A percentile compares a stretch with the other conserved stretches of the same genome.
Evolutionary conservation across 2,888 invertebrate species (phyloP).

Genomic region (Callimorpha dominula): DNA sequence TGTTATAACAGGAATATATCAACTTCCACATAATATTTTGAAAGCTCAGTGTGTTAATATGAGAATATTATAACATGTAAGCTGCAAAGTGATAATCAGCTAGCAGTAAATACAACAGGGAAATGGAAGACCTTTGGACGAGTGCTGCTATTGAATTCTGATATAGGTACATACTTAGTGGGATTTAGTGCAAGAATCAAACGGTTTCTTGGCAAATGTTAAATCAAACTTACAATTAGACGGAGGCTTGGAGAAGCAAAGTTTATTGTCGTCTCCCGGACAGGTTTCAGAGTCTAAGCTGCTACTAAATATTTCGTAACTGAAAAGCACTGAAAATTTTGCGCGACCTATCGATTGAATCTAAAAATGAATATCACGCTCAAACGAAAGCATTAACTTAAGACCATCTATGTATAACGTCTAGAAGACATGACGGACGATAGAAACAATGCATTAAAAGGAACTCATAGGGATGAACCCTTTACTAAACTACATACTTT

Average conservation of each 20-base stretch:
- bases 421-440: not conserved
- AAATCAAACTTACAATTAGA: too few relatives aligned
- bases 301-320: not conserved
- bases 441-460: not conserved
- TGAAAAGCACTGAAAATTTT: not conserved
- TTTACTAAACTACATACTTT: not conserved
- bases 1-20: conserved; percentile 16
- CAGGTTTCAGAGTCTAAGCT: too few relatives aligned
- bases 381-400: not conserved
- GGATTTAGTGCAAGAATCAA: too few relatives aligned
- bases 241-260: too few relatives aligned
- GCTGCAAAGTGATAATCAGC: too few relatives aligned
- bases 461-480: not conserved
- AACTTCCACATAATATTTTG: conserved; percentile 8
- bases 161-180: too few relatives aligned
- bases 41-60: not conserved
- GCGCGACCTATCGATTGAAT: not conserved
- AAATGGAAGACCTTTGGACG: too few relatives aligned
- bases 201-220: too few relatives aligned
- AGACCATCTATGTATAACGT: not conserved
- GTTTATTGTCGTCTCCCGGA: too few relatives aligned
- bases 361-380: not conserved
- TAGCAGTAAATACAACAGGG: too few relatives aligned
- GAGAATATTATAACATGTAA: not conserved
- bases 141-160: too few relatives aligned